Evolutionary conservation across 1,140 invertebrate species (phyloP).

Genomic region (Chironomus tepperi): DNA sequence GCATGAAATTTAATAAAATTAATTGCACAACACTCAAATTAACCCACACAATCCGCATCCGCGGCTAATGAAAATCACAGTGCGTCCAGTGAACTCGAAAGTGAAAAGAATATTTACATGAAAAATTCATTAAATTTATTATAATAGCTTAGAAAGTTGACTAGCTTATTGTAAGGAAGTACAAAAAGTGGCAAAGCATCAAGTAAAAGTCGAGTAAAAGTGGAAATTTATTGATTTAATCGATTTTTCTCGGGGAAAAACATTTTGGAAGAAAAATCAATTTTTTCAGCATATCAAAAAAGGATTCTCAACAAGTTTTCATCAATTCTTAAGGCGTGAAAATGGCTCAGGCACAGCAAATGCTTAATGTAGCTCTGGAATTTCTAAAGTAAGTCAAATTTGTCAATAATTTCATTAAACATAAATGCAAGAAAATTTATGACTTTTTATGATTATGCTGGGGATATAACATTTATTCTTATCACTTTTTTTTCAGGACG

Average conservation of each 20-base stretch:
- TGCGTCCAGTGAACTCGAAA: not conserved
- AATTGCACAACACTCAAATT: not conserved
- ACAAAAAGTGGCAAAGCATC: not conserved
- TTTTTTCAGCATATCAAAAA: not conserved
- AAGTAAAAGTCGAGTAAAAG: not conserved
- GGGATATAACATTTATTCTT: not conserved
- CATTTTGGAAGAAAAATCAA: not conserved
- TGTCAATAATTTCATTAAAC: not conserved
- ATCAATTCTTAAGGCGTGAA: not conserved
- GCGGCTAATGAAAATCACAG: not conserved
- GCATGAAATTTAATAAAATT: not conserved
- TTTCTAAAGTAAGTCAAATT: not conserved
- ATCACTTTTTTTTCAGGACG: not conserved
- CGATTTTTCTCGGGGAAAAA: not conserved
- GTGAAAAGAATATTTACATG: not conserved
- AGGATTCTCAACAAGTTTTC: constrained; percentile 1
- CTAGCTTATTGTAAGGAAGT: not conserved
- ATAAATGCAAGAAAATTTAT: not conserved
- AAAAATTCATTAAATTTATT: not conserved
- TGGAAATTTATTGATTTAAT: not conserved
- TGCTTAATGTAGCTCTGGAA: not conserved
- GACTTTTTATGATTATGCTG: too few species aligned
- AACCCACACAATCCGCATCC: not conserved
- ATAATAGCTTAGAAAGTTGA: not conserved
- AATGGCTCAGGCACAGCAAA: constrained; percentile 3